Percentiles rank a stretch among this genome's conserved stretches.
Evolutionary conservation across 1,140 invertebrate species (phyloP).

Genomic region (Tetranychus cinnabarinus): DNA sequence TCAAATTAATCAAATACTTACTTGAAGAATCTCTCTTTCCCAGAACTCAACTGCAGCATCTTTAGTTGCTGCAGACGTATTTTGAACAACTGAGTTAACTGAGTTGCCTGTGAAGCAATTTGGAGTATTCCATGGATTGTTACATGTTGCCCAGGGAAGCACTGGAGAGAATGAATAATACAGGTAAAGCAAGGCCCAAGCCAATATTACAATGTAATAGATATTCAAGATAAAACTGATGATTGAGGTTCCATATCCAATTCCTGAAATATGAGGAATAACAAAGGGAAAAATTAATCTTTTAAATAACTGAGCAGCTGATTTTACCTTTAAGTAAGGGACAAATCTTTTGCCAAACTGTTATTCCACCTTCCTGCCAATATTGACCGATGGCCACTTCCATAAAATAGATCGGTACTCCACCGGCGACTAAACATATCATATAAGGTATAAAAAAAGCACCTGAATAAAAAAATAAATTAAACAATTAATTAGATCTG

Average conservation of each 20-base stretch:
- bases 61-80: neutral
- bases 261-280: slow-evolving; percentile 14
- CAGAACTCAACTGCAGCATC: slow-evolving; percentile 11
- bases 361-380: slow-evolving; percentile 44
- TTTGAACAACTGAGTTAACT: neutral
- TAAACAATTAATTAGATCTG: neutral
- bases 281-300: neutral
- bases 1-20: neutral
- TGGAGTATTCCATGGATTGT: slow-evolving; percentile 13
- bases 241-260: slow-evolving; percentile 17
- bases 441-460: slow-evolving; percentile 44
- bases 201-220: slow-evolving; percentile 32
- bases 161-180: slow-evolving; percentile 19
- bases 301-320: neutral
- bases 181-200: slow-evolving; percentile 30
- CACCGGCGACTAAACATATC: slow-evolving; percentile 32
- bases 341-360: slow-evolving; percentile 43
- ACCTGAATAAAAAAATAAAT: slow-evolving; percentile 16
- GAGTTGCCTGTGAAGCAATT: neutral
- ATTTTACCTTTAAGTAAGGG: slow-evolving; percentile 39
- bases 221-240: slow-evolving; percentile 31
- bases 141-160: slow-evolving; percentile 14
- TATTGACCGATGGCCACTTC: slow-evolving; percentile 53
- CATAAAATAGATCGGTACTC: slow-evolving; percentile 44
- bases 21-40: slow-evolving; percentile 19